Conservation (phyloP, 2,797 vertebrate genomes). For the Serranus cabrilla region DNA sequence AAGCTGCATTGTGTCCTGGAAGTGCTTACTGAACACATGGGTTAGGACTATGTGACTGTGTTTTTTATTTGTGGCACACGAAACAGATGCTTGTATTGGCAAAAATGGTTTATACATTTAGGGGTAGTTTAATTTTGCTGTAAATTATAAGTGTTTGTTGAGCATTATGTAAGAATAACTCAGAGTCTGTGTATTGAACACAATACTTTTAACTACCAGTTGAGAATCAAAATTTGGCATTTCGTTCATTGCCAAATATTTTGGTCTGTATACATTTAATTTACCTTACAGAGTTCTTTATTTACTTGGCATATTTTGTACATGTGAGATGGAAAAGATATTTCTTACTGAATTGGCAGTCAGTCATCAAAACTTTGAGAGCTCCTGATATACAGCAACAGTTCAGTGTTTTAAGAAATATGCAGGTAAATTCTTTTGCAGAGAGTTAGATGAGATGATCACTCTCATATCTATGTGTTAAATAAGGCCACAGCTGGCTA, state of each 20-base stretch:
- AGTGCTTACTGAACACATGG: conserved; percentile 52
- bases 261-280: neutral
- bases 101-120: neutral
- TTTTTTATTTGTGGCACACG: conserved; percentile 26
- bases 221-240: neutral
- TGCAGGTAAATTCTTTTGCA: neutral
- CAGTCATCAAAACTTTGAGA: no score
- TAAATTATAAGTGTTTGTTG: neutral
- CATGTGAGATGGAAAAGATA: neutral
- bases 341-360: no score
- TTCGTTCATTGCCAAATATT: no score
- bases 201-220: neutral
- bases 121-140: neutral
- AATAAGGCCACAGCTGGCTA: neutral
- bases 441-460: neutral
- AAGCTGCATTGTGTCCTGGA: conserved; percentile 51
- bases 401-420: neutral
- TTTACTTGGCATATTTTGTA: neutral
- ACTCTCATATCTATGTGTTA: neutral
- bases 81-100: conserved; percentile 1
- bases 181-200: neutral
- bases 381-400: neutral
- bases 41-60: conserved; percentile 42
- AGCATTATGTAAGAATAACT: neutral
- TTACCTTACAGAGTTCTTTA: neutral